Base-by-base conservation (phyloP, 2,113 vertebrate genomes). In the Neotoma lepida region DNA sequence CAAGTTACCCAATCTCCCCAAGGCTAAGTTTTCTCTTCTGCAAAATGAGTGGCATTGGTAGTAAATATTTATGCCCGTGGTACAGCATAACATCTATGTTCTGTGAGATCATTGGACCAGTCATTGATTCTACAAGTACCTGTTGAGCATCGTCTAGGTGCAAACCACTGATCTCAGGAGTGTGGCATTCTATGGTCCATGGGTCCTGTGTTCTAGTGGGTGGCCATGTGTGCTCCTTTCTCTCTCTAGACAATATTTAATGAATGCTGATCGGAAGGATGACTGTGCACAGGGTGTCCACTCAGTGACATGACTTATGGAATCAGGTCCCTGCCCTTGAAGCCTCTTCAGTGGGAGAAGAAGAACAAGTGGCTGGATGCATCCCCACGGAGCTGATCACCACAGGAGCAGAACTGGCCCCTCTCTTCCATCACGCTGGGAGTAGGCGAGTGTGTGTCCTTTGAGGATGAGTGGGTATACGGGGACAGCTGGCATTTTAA, bases 1-100 rank as follows among this genome's bases (percentile, higher is more conserved):
- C 81, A 88, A 28, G n/a, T 76, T 54, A 73, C 51, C 49, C 5
- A 35, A n/a, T 86, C n/a, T 90, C 70, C 90, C 64, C 39, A 41
- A 58, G 64, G 33, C 41, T 28, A n/a, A 87, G 66, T 85, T 94
- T 91, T 78, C 58, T 84, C 35, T 87, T 73, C 78, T 93, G n/a
- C 81, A 77, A 73, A 78, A 39, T 84, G 61, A 18, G 28, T 33
- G 9, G 13, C 44, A 17, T 20, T 46, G 28, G 26, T 28, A 15
- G 80, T 78, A 41, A 66, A 73, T 89, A 63, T 63, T 73, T 93
- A 49, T 73, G 17, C 63, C 28, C 78, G 7, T 74, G 70, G 51
- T 90, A 30, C n/a, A 86, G 51, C 33, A 56, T 51, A 74, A 54
- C 68, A 78, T 39, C 66, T 20, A 22, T 78, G 28, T 54, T 76